Evolutionary conservation across 2,113 vertebrate genomes (phyloP).

Genomic region (Apeltes quadracus): DNA sequence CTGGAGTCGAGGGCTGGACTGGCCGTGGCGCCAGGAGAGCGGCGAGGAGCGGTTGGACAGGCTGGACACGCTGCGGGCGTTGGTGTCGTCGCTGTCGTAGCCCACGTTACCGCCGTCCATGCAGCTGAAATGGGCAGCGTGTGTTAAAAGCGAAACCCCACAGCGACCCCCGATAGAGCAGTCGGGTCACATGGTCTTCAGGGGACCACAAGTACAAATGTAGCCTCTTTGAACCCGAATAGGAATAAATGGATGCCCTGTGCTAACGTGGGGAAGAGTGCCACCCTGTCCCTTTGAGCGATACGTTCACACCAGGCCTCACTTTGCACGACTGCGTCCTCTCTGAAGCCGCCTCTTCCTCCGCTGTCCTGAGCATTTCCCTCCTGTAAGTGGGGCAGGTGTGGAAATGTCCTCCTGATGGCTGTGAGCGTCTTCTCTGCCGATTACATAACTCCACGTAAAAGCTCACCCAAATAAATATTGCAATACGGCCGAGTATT

Average conservation of each 20-base stretch:
- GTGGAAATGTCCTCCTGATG: slow-evolving; percentile 48
- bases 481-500: slow-evolving; percentile 65
- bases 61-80: slow-evolving; percentile 92
- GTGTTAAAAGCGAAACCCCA: not conserved
- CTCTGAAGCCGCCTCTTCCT: not conserved
- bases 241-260: slow-evolving; percentile 6
- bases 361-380: not conserved
- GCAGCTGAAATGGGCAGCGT: slow-evolving; percentile 78
- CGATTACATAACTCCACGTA: slow-evolving; percentile 64
- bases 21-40: slow-evolving; percentile 95
- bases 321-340: not conserved
- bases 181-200: too few species aligned
- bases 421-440: slow-evolving; percentile 47
- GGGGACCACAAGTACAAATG: not conserved
- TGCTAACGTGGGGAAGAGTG: not conserved
- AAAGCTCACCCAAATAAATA: slow-evolving; percentile 68
- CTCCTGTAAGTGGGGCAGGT: slow-evolving; percentile 50
- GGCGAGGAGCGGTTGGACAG: slow-evolving; percentile 97
- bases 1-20: slow-evolving; percentile 95
- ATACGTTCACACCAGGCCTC: not conserved
- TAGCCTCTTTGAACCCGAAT: slow-evolving; percentile 23
- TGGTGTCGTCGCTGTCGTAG: slow-evolving; percentile 96
- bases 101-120: slow-evolving; percentile 88
- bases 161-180: too few species aligned
- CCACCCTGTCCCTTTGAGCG: not conserved